A percentile compares a stretch with the other conserved stretches of the same genome.
Evolutionary conservation across 2,113 vertebrate species (phyloP).

Genomic region (Stictonetta naevosa): DNA sequence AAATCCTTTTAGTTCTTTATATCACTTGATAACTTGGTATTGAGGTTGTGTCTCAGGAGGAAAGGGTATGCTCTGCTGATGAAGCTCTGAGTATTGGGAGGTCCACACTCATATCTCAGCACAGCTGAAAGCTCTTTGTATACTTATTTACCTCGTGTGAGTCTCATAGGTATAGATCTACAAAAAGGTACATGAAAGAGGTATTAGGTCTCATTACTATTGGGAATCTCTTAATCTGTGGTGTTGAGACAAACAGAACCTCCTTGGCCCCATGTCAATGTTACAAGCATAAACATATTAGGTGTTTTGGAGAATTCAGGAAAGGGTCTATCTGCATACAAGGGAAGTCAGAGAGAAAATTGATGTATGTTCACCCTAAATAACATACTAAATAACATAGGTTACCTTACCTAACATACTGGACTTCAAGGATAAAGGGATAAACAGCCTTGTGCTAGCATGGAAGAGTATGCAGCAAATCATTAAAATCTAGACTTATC

Average conservation of each 20-base stretch:
- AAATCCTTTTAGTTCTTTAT: background rate
- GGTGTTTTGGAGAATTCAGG: background rate
- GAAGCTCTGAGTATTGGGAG: background rate
- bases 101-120: background rate
- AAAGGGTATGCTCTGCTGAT: background rate
- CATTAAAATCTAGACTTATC: background rate
- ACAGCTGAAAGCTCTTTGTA: background rate
- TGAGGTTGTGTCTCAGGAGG: background rate
- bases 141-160: background rate
- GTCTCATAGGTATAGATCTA: background rate
- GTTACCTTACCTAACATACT: background rate
- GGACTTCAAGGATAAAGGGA: background rate
- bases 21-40: background rate
- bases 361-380: background rate
- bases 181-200: background rate
- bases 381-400: background rate
- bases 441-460: background rate
- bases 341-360: background rate
- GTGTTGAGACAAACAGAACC: background rate
- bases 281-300: background rate
- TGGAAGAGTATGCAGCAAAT: background rate
- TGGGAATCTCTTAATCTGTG: background rate
- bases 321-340: background rate
- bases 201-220: background rate
- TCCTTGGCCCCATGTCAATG: background rate